phyloP scores from a whole-genome alignment of 2,888 invertebrate genomes.

The Acleris cristana region DNA sequence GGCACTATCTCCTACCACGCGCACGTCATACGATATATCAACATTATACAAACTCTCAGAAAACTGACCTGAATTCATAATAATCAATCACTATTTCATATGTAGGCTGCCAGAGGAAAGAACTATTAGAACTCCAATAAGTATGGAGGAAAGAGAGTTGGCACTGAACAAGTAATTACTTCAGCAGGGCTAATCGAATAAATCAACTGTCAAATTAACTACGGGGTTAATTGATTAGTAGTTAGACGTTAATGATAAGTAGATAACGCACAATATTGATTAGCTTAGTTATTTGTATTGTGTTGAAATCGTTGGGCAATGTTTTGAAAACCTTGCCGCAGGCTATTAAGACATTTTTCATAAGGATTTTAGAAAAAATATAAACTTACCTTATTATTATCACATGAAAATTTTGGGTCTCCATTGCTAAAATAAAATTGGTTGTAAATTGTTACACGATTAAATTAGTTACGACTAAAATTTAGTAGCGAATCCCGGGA shows the following conservation, averaged over 20 bases:
- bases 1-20: not conserved
- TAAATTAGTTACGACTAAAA: no score
- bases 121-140: no score
- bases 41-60: constrained; percentile 9
- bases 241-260: not conserved
- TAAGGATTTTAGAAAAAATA: no score
- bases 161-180: constrained; percentile 45
- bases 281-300: constrained; percentile 5
- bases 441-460: no score
- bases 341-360: not conserved
- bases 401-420: no score
- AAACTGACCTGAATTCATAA: constrained; percentile 41
- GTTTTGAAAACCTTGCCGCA: constrained; percentile 4
- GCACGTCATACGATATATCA: constrained; percentile 5
- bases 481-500: no score
- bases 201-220: constrained; percentile 44
- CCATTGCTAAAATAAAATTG: no score
- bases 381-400: no score
- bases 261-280: not conserved
- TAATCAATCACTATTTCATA: constrained; percentile 47
- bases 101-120: constrained; percentile 43
- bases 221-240: constrained; percentile 37
- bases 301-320: constrained; percentile 23
- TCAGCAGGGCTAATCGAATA: constrained; percentile 44
- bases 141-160: no score